Base-by-base conservation (phyloP, 1,140 invertebrate genomes). In the Drosophila fuyamai region DNA sequence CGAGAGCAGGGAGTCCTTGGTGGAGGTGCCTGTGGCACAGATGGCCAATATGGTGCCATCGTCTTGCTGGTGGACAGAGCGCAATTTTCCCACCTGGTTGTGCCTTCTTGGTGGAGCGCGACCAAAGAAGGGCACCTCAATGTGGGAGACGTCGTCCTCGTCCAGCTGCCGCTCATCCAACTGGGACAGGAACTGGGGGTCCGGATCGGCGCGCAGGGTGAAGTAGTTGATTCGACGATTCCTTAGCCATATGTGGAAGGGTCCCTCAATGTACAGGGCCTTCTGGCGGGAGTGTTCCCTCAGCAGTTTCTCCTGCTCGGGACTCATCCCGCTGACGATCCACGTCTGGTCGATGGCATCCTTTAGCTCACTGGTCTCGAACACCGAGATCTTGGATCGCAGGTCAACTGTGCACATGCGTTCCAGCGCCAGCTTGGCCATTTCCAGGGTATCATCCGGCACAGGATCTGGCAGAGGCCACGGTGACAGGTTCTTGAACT, bases 401-500 rank as follows among this genome's bases (percentile, higher is more conserved):
- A 95, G 84, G 94, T 99, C 98, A n/a, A 97, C 95, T 58, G 95
- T 95, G 48, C 95, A 95, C 91, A 99, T 99, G 85, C 97, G 95
- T 73, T 95, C 93, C 40, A 99, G 95, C 0, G 98, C 98, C 29
- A 98, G 62, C 83, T 95, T 95, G 0, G 98, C 98, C n/a, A 99
- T 90, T 92, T 97, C 96, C 7, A 96, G 93, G 1, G 94, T 93
- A 88, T 98, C 96, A 77, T 93, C 94, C 2, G 97, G 96, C 35
- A 97, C 74, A 1, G 95, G 94, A 36, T 95, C 94, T 0, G 98
- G 97, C 43, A 98, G 90, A 1, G 95, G 95, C 95, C 97, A 99
- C 2, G 98, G 98, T 76, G 97, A 98, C 0, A 96, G 91, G 92
- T 99, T 96, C 88, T 96, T 97, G 84, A 99, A 98, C 93, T 99